These are phyloP conservation scores for Holothuria scabra DNA, from an alignment of 53 echinoderm and acorn worm species.

Conservation along the genomic window DNA sequence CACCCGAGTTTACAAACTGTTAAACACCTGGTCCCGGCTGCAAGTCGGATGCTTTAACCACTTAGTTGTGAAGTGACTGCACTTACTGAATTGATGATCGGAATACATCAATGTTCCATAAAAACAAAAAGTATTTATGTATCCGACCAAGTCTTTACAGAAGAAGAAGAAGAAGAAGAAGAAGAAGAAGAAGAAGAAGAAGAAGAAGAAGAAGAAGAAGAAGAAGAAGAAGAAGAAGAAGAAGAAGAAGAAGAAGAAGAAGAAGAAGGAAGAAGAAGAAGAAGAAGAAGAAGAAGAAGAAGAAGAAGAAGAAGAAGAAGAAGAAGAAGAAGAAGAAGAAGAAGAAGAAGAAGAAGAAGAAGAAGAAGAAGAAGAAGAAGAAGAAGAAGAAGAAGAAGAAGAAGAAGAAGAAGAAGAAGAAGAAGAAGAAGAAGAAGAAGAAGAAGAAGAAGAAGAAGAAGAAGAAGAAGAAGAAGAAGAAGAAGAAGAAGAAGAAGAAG, in stretches of 20 bases:
- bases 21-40: too few species aligned
- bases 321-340: not conserved
- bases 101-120: too few species aligned
- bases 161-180: too few species aligned
- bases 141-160: too few species aligned
- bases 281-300: not conserved
- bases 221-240: not conserved
- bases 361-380: not conserved
- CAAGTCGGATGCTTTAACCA: too few species aligned
- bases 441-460: not conserved
- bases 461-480: not conserved
- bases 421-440: not conserved
- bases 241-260: not conserved
- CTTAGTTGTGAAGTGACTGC: too few species aligned
- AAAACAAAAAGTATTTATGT: too few species aligned
- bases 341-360: not conserved
- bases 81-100: too few species aligned
- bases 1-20: too few species aligned
- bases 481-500: not conserved
- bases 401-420: not conserved
- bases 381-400: not conserved
- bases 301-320: not conserved
- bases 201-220: too few species aligned
- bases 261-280: slow-evolving; percentile 3
- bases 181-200: too few species aligned